A percentile compares a stretch with the other conserved stretches of the same genome.
Conservation (phyloP, 64 coral and sea anemone species). For the Pachyseris speciosa region DNA sequence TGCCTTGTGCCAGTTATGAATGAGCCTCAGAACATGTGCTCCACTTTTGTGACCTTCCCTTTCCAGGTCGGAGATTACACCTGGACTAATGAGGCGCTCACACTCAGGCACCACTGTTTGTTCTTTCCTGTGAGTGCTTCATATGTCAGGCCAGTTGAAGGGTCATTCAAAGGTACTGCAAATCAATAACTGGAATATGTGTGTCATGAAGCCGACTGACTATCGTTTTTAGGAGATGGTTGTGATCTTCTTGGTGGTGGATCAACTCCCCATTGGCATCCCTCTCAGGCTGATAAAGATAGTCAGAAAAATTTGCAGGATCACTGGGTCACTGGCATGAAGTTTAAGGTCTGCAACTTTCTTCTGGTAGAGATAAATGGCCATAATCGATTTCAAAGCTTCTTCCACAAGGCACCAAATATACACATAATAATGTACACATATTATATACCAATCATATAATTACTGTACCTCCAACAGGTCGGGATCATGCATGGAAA, state of each 20-base stretch:
- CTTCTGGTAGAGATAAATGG: too few species aligned
- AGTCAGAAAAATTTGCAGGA: conserved; percentile 53
- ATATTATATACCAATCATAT: too few species aligned
- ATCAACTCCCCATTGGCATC: conserved; percentile 18
- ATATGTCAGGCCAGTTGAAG: conserved; percentile 54
- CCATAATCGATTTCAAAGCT: conserved; percentile 45
- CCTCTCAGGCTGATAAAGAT: conserved; percentile 58
- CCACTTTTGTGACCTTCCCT: not conserved
- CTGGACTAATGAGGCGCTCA: not conserved
- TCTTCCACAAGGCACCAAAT: too few species aligned
- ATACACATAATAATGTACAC: too few species aligned
- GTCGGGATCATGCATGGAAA: conserved; percentile 67
- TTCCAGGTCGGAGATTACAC: conserved; percentile 26
- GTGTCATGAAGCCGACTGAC: conserved; percentile 25
- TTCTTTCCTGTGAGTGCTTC: conserved; percentile 44
- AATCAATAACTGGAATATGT: conserved; percentile 37
- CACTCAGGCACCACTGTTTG: conserved; percentile 52
- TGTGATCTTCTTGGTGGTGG: conserved; percentile 65
- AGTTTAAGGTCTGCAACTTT: conserved; percentile 18
- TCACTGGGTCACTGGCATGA: not conserved
- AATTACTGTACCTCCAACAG: conserved; percentile 16
- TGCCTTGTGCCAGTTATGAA: conserved; percentile 64
- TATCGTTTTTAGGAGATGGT: conserved; percentile 63
- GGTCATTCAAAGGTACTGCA: conserved; percentile 14
- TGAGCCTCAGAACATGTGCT: not conserved